phyloP scores from a whole-genome alignment of 1,140 invertebrate genomes.

The Ptiloglossa arizonensis region DNA sequence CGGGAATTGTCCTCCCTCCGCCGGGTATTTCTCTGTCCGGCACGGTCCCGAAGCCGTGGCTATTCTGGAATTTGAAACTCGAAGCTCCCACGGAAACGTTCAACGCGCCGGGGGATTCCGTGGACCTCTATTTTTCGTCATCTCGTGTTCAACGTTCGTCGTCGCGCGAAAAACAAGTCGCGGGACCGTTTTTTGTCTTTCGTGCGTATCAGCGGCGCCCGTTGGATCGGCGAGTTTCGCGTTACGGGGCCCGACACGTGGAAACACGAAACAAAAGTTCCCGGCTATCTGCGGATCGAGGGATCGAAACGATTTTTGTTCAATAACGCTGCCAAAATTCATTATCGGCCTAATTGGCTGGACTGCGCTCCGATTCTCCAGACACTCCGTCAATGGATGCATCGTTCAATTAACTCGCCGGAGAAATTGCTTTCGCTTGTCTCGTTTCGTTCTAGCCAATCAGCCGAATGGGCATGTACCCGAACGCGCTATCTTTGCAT shows the following conservation, averaged over 20 bases:
- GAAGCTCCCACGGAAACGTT: slow-evolving; percentile 6
- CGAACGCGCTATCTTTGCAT: slow-evolving; percentile 62
- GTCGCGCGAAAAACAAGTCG: background rate
- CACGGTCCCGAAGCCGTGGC: background rate
- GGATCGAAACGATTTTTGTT: background rate
- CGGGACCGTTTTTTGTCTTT: background rate
- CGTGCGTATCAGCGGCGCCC: background rate
- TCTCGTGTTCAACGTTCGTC: background rate
- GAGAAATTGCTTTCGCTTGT: slow-evolving; percentile 30
- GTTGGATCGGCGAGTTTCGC: too few relatives aligned
- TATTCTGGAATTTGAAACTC: slow-evolving; percentile 10
- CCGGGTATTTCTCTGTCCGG: background rate
- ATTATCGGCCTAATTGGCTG: background rate
- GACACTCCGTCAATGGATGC: slow-evolving; percentile 11
- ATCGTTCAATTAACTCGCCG: slow-evolving; percentile 26
- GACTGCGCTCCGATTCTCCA: background rate
- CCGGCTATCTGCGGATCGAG: background rate
- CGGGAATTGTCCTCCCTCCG: slow-evolving; percentile 57
- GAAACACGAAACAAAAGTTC: too few relatives aligned
- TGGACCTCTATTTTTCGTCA: background rate
- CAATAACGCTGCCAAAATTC: background rate
- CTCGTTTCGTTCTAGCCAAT: slow-evolving; percentile 27
- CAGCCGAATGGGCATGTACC: slow-evolving; percentile 15
- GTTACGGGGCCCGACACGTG: too few relatives aligned
- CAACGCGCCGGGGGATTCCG: background rate